Evolutionary conservation across 2,797 vertebrate genomes (phyloP), one percentile per base, ranked within the genome.

Genomic region (Thripadectes ignobilis): DNA sequence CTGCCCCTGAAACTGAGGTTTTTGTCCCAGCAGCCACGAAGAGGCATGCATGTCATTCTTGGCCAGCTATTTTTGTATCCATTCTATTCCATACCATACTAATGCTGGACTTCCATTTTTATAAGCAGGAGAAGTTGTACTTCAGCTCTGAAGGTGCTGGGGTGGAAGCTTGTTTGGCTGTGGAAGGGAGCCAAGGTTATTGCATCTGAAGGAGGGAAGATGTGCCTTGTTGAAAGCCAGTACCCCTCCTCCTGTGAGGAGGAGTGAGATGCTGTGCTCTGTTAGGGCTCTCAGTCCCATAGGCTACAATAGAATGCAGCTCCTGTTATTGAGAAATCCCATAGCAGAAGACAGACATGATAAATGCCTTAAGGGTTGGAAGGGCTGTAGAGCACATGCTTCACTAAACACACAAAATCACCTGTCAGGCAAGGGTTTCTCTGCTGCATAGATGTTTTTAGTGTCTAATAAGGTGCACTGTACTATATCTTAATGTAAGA

Each of bases 361-460:
- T 67, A 63, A 94, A 79, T 68, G 75, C 85, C 49, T 39, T 55
- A 6, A 63, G 84, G 78, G 61, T n/a, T 0, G 0, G 57, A 32
- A 80, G 55, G 75, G 57, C 75, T 85, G 55, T 29, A 34, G 45
- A 63, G 81, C 38, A 8, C 61, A 83, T 1, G 5, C 87, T 95
- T 61, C 72, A 36, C 65, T 92, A 19, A 74, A 36, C 82, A 54
- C 54, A 66, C 59, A 74, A 41, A 92, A 93, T 93, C 85, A 71
- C 26, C 78, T 89, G 81, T 80, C 85, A 92, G 75, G 48, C 57
- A 65, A 65, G 81, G 17, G 30, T 67, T 71, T 80, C 45, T 91
- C 49, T 72, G 54, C 62, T 7, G 4, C 10, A 38, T 41, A 43
- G 30, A n/a, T 34, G 65, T 74, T 59, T 95, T 83, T 62, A 57